A percentile compares a stretch with the other conserved stretches of the same genome.
Conservation (phyloP, 2,888 invertebrate species). For the Cerceris rybyensis region DNA sequence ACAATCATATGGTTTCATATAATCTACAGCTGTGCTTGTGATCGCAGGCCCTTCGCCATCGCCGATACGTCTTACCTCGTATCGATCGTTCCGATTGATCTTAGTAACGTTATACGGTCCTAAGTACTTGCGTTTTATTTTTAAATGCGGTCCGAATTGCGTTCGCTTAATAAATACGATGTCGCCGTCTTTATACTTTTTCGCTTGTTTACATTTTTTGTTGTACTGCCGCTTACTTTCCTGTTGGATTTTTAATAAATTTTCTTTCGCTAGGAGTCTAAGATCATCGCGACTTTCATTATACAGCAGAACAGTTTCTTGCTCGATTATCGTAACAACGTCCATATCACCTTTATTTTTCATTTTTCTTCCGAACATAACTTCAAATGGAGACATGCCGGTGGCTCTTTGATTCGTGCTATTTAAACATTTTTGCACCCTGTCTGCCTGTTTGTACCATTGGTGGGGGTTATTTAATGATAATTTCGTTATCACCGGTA, state of each 20-base stretch:
- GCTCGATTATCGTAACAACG: slow-evolving; percentile 39
- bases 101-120: slow-evolving; percentile 55
- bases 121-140: slow-evolving; percentile 54
- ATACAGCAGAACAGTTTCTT: slow-evolving; percentile 45
- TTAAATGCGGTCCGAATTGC: slow-evolving; percentile 15
- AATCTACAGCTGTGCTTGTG: slow-evolving; percentile 46
- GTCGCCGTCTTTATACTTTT: slow-evolving; percentile 51
- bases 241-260: slow-evolving; percentile 58
- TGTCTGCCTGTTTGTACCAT: slow-evolving; percentile 11
- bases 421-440: slow-evolving; percentile 1
- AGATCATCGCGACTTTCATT: slow-evolving; percentile 42
- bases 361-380: slow-evolving; percentile 49
- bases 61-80: slow-evolving; percentile 43
- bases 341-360: slow-evolving; percentile 33
- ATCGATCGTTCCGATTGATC: slow-evolving; percentile 52
- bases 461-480: background rate
- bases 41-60: slow-evolving; percentile 55
- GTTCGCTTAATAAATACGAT: slow-evolving; percentile 52
- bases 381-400: slow-evolving; percentile 39
- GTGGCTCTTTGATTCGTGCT: slow-evolving; percentile 40
- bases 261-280: slow-evolving; percentile 39
- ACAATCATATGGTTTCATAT: slow-evolving; percentile 47
- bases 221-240: background rate
- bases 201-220: slow-evolving; percentile 27
- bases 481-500: slow-evolving; percentile 17